phyloP scores from a whole-genome alignment of 1,140 invertebrate species.

The Linepithema humile region DNA sequence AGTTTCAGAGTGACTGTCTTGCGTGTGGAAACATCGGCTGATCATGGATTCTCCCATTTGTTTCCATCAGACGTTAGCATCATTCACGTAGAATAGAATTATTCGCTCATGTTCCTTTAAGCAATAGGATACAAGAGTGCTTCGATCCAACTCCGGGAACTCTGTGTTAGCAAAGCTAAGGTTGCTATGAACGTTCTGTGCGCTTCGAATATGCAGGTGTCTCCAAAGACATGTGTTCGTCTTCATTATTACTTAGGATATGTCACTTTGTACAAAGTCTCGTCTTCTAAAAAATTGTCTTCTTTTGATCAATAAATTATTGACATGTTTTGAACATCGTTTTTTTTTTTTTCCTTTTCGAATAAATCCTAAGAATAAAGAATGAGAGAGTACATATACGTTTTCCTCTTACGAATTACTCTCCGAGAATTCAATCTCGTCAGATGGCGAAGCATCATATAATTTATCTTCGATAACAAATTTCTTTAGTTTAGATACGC shows the following conservation, averaged over 20 bases:
- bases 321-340: slow-evolving; percentile 45
- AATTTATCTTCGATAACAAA: not conserved
- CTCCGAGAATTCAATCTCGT: not conserved
- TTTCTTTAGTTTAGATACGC: not conserved
- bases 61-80: not conserved
- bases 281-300: slow-evolving; percentile 45
- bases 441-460: not conserved
- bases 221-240: slow-evolving; percentile 23
- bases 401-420: not conserved
- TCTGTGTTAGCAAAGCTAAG: slow-evolving; percentile 3
- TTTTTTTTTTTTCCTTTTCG: not conserved
- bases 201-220: slow-evolving; percentile 57
- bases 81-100: not conserved
- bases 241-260: slow-evolving; percentile 58
- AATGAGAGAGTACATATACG: not conserved
- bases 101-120: not conserved
- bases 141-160: slow-evolving; percentile 8
- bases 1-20: slow-evolving; percentile 7
- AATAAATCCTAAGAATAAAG: slow-evolving; percentile 24
- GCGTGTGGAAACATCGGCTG: not conserved
- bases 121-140: slow-evolving; percentile 12
- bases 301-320: slow-evolving; percentile 34
- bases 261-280: slow-evolving; percentile 65
- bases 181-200: slow-evolving; percentile 53
- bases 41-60: not conserved